Percentiles rank a stretch among this genome's conserved stretches.
Evolutionary conservation across 2,888 invertebrate species (phyloP).

Genomic region (Rotaria sp.): DNA sequence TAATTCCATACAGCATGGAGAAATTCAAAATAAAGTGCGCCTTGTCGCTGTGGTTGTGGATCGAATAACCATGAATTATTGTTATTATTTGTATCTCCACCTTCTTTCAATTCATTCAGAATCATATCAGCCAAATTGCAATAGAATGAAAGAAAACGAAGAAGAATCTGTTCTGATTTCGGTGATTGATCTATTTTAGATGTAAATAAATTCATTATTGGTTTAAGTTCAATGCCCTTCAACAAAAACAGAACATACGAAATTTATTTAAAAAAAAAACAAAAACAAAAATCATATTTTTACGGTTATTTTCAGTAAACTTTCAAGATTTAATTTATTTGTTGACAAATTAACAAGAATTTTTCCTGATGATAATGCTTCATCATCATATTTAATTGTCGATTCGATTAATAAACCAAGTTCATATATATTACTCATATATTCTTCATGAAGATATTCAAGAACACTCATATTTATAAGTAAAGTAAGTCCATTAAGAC

Average conservation of each 20-base stretch:
- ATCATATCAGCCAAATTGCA: not conserved
- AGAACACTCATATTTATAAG: not conserved
- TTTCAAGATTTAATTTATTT: conserved; percentile 1
- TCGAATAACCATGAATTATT: not conserved
- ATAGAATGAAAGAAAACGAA: conserved; percentile 4
- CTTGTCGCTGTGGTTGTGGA: not conserved
- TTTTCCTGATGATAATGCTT: conserved; percentile 2
- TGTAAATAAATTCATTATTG: not conserved
- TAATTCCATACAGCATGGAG: not conserved
- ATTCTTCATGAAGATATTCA: not conserved
- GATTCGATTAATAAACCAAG: not conserved
- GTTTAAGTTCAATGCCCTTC: not conserved
- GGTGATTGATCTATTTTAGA: not conserved
- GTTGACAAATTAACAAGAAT: conserved; percentile 1
- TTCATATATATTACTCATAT: not conserved
- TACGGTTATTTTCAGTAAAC: conserved; percentile 1
- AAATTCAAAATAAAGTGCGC: conserved; percentile 1
- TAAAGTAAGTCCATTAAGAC: not conserved
- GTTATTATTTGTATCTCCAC: not conserved
- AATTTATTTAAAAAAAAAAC: too few species aligned
- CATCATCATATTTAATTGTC: not conserved
- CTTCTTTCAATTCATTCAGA: not conserved
- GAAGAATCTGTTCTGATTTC: not conserved
- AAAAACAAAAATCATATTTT: not conserved
- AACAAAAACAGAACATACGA: not conserved